Conservation (phyloP, 2,888 invertebrate species). For the Formica aserva region DNA sequence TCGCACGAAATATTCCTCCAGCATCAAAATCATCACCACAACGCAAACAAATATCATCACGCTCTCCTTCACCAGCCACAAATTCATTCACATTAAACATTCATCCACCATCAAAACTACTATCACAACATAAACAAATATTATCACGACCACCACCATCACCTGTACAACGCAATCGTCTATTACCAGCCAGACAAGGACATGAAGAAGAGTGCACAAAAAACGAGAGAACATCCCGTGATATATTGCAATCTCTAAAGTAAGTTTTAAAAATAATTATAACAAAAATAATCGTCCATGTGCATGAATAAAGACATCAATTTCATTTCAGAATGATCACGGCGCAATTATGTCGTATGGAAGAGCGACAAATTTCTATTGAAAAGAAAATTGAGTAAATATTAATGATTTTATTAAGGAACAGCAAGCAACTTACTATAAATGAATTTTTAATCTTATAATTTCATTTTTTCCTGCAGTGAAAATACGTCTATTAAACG, state of each 20-base stretch:
- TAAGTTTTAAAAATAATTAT: too few species aligned
- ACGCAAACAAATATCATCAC: too few species aligned
- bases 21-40: too few species aligned
- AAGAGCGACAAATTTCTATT: too few species aligned
- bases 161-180: neutral
- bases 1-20: too few species aligned
- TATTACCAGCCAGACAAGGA: neutral
- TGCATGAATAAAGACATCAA: too few species aligned
- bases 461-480: neutral
- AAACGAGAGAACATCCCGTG: too few species aligned
- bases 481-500: neutral
- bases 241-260: too few species aligned
- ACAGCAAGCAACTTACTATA: neutral
- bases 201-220: neutral
- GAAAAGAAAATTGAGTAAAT: too few species aligned
- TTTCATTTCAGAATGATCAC: too few species aligned
- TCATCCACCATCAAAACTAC: neutral
- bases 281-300: too few species aligned
- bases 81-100: neutral
- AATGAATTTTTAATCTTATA: slow-evolving; percentile 10
- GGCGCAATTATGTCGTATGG: too few species aligned
- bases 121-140: neutral
- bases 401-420: neutral
- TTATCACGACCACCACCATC: neutral
- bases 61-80: neutral